Base-by-base conservation (phyloP, 2,888 invertebrate species). In the Dicranocentrus wangi region DNA sequence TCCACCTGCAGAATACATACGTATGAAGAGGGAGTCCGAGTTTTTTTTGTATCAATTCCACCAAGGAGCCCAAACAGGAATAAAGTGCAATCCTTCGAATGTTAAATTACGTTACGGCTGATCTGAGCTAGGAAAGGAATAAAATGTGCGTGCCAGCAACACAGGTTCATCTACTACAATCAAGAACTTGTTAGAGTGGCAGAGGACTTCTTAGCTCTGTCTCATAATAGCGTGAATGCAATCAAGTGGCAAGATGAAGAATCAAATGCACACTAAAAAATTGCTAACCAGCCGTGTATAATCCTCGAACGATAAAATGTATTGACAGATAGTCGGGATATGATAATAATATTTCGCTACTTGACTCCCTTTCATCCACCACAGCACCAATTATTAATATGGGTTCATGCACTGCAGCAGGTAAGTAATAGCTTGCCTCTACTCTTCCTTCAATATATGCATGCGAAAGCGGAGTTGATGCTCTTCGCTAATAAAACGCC, bases 131-230 rank as follows among this genome's bases (percentile, higher is more conserved):
- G 60, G 27, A 60, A 27, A 60, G 13, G 2, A 39, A 28, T 25
- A 13, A 39, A 47, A 47, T 66, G 66, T 71, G 70, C 55, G 53
- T 78, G 72, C 79, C 79, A 79, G 71, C 71, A 79, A 79, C 79
- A 79, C 72, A 79, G 72, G 60, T 79, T 78, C 19, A 32, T 61
- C 25, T 55, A 23, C 47, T 47, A 7, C 10, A 15, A 47, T 47
- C 10, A 32, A 32, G 5, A 10, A n/a, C 39, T 39, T 39, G n/a
- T 15, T 51, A 25, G 25, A 61, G 13, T 27, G 28, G 60, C 3
- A 65, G 43, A 70, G 60, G n/a, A n/a, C n/a, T n/a, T n/a, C n/a
- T n/a, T n/a, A n/a, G n/a, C n/a, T n/a, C n/a, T n/a, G n/a, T n/a
- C n/a, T n/a, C n/a, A n/a, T n/a, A n/a, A n/a, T 60, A 23, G 53